These are phyloP conservation scores for Heliothis subflexa DNA, from an alignment of 1,140 invertebrate genomes.

Conservation along the genomic window DNA sequence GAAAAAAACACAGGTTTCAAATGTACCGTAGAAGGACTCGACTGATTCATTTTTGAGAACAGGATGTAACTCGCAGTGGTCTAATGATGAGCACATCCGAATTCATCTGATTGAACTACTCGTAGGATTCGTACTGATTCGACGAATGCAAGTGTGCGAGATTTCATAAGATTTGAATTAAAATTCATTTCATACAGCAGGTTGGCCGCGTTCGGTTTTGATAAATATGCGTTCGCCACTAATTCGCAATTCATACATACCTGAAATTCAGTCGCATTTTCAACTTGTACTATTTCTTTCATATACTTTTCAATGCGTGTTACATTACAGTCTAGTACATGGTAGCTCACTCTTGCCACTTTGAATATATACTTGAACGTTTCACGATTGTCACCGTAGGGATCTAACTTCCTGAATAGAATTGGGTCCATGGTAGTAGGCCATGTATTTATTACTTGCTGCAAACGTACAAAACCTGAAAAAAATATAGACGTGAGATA, in stretches of 20 bases:
- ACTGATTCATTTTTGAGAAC: no score
- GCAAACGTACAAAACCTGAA: constrained; percentile 77
- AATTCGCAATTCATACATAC: constrained; percentile 51
- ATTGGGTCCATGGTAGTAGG: constrained; percentile 70
- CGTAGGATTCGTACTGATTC: not conserved
- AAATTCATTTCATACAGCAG: no score
- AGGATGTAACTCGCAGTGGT: not conserved
- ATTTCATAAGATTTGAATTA: no score
- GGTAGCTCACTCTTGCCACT: constrained; percentile 73
- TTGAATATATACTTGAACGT: constrained; percentile 79
- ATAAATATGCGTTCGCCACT: no score
- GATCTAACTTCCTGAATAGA: constrained; percentile 71
- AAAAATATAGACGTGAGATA: constrained; percentile 29
- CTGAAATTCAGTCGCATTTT: constrained; percentile 77
- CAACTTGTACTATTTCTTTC: constrained; percentile 72
- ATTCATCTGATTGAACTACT: no score
- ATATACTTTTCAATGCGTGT: constrained; percentile 74
- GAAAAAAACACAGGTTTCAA: constrained; percentile 49
- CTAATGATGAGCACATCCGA: not conserved
- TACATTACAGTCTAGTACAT: constrained; percentile 75
- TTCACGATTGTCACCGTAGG: constrained; percentile 73
- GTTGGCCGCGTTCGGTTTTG: no score
- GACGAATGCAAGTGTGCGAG: not conserved
- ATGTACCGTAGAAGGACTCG: no score
- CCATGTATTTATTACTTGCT: constrained; percentile 80